Evolutionary conservation across 23 tunicate genomes (phyloP), one percentile per base, ranked within the genome.

Genomic region (Corella eumyota): DNA sequence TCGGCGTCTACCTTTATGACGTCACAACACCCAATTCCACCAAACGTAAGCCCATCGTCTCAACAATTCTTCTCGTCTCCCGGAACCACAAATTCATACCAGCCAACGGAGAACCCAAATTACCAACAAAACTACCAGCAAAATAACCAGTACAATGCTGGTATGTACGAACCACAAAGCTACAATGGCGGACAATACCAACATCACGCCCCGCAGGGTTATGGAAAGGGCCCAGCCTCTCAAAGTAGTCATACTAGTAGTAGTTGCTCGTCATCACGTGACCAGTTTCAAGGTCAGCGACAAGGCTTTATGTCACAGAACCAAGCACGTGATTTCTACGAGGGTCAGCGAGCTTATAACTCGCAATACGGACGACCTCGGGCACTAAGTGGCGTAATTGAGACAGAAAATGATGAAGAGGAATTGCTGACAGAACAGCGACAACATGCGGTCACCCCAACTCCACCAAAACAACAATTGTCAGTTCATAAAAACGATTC

Each of bases 201-300:
- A 30, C 82, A 66, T 57, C 29, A 73, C 45, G 48, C 40, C 32
- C 69, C 63, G 32, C 70, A 64, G 45, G 36, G 34, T 20, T 71
- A 55, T 61, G 47, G 71, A 65, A 50, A 38, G 34, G 85, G 96
- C 32, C 88, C 77, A 7, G 61, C 77, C n/a, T 81, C 96, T 3
- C 95, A 85, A 54, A 77, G 75, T 59, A 61, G 80, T 57, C 58
- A 70, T 32, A 72, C 80, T 27, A 77, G 85, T 59, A 69, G 75
- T 29, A 76, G 77, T 60, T 23, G 80, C 19, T 74, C 84, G 21
- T 88, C 96, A 15, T 62, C 72, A 11, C 35, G 70, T 23, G 70
- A 77, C 13, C 65, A 68, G 23, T 57, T 34, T 36, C 25, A 36
- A 6, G 68, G 68, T 21, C 11, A 21, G 0, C 58, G 46, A 22